Evolutionary conservation across 1,140 invertebrate genomes (phyloP).

Genomic region (Protaetia brevitarsis): DNA sequence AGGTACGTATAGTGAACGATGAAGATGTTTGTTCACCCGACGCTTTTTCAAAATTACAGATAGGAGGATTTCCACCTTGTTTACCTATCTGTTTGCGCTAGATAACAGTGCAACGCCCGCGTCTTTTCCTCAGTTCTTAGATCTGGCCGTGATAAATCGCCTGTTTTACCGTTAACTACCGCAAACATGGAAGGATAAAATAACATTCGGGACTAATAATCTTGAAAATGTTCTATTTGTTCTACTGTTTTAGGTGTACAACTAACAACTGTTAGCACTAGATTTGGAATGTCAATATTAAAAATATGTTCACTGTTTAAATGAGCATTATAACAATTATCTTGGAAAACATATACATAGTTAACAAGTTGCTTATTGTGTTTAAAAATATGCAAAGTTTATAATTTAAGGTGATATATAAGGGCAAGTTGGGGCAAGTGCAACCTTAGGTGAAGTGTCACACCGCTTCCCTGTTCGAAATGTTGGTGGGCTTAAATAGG

Average conservation of each 20-base stretch:
- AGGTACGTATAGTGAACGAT: not conserved
- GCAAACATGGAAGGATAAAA: not conserved
- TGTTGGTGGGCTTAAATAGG: too few relatives aligned
- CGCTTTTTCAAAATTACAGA: constrained; percentile 7
- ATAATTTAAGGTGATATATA: too few relatives aligned
- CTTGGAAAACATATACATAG: too few relatives aligned
- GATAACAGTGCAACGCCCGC: constrained; percentile 9
- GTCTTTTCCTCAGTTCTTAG: not conserved
- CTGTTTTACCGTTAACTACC: not conserved
- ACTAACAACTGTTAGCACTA: not conserved
- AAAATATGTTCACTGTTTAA: not conserved
- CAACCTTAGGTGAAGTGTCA: too few relatives aligned
- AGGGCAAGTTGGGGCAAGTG: too few relatives aligned
- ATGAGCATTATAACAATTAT: too few relatives aligned
- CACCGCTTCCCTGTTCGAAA: too few relatives aligned
- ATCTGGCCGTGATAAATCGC: not conserved
- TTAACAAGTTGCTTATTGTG: too few relatives aligned
- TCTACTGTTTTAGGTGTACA: not conserved
- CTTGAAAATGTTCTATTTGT: not conserved
- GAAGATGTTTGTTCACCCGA: not conserved
- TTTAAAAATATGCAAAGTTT: too few relatives aligned
- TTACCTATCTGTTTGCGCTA: constrained; percentile 13
- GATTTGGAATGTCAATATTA: not conserved
- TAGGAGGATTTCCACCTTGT: constrained; percentile 11
- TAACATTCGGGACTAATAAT: not conserved